Percentiles rank a stretch among this genome's conserved stretches.
Conservation (phyloP, 2,797 vertebrate genomes). For the Galaxias olidus region DNA sequence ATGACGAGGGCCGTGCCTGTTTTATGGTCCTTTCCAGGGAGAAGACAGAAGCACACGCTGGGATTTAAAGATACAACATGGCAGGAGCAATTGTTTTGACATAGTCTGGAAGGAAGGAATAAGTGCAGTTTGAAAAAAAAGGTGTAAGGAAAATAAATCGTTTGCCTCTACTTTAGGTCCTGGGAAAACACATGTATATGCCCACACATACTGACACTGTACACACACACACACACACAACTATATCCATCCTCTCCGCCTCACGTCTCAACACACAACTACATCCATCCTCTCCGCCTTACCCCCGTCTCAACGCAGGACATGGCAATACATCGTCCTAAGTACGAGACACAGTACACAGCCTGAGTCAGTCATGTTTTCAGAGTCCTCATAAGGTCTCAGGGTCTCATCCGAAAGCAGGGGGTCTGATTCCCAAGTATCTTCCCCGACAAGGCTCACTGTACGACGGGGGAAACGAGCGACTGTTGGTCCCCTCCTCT, state of each 20-base stretch:
- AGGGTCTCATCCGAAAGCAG: constrained; percentile 8
- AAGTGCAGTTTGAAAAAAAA: no score
- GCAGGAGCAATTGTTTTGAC: no score
- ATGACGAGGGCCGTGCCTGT: constrained; percentile 36
- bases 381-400: no score
- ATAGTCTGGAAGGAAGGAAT: no score
- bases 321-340: no score
- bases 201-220: constrained; percentile 15
- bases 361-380: no score
- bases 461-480: constrained; percentile 25
- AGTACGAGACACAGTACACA: no score
- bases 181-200: constrained; percentile 1
- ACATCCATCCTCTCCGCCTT: constrained; percentile 3
- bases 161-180: not conserved
- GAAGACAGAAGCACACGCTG: not conserved
- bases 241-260: constrained; percentile 13
- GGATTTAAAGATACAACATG: not conserved
- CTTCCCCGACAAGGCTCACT: constrained; percentile 29
- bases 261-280: constrained; percentile 4
- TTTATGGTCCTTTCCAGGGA: constrained; percentile 1
- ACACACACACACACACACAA: constrained; percentile 29
- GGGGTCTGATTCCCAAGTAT: constrained; percentile 30
- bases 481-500: constrained; percentile 26
- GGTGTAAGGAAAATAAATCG: not conserved
- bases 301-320: no score